These are phyloP conservation scores for Albula goreensis DNA, from an alignment of 2,113 vertebrate species.

Conservation along the genomic window DNA sequence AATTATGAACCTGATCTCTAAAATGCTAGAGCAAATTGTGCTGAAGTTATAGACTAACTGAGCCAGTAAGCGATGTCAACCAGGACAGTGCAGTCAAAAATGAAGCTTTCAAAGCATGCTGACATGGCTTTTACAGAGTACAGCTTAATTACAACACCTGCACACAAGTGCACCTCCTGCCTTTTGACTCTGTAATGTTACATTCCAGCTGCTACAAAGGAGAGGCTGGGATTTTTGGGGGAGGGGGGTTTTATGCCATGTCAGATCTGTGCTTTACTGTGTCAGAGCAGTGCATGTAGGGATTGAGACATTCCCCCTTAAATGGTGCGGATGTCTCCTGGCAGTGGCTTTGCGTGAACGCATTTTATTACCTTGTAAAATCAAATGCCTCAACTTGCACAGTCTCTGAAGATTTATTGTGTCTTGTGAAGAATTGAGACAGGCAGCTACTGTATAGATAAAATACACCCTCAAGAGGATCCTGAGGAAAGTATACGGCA, in stretches of 20 bases:
- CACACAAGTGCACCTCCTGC: slow-evolving; percentile 12
- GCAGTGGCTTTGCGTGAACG: slow-evolving; percentile 20
- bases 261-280: slow-evolving; percentile 21
- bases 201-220: background rate
- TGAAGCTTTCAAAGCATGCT: background rate
- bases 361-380: slow-evolving; percentile 31
- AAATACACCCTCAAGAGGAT: background rate
- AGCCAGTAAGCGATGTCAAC: background rate
- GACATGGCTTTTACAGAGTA: slow-evolving; percentile 9
- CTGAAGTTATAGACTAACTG: background rate
- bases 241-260: background rate
- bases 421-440: background rate
- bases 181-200: background rate
- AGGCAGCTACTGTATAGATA: background rate
- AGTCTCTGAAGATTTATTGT: slow-evolving; percentile 33
- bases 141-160: slow-evolving; percentile 20
- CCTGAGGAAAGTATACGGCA: background rate
- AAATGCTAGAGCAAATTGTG: background rate
- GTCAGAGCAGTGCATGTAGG: background rate
- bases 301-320: slow-evolving; percentile 2
- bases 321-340: slow-evolving; percentile 20
- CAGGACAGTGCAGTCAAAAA: background rate
- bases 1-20: background rate
- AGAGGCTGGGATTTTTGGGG: background rate
- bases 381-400: slow-evolving; percentile 26